phyloP scores from a whole-genome alignment of 2,888 invertebrate genomes.

The Tuta absoluta region DNA sequence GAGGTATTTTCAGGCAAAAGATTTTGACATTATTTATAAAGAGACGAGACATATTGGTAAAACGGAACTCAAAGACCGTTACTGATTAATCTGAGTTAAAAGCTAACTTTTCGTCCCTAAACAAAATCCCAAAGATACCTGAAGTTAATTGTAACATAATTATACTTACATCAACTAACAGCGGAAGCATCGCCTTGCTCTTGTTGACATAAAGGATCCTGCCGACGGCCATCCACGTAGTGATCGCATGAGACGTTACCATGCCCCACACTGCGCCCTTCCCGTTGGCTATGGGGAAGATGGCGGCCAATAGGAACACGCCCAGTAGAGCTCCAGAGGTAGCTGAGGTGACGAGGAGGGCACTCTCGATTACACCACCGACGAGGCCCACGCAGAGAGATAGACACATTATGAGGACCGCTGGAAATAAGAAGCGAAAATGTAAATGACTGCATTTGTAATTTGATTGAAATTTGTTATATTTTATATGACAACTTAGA shows the following conservation, averaged over 20 bases:
- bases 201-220: constrained; percentile 83
- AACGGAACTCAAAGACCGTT: too few species aligned
- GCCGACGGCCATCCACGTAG: constrained; percentile 89
- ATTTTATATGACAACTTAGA: too few species aligned
- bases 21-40: too few species aligned
- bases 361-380: constrained; percentile 92
- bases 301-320: constrained; percentile 90
- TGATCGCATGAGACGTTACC: constrained; percentile 86
- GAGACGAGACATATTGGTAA: too few species aligned
- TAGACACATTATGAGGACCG: constrained; percentile 86
- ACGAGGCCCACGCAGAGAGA: constrained; percentile 89
- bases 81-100: too few species aligned
- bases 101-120: too few species aligned
- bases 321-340: constrained; percentile 92
- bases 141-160: constrained; percentile 24
- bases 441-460: too few species aligned
- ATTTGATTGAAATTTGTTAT: too few species aligned
- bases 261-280: constrained; percentile 91
- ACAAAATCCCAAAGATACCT: too few species aligned
- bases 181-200: constrained; percentile 80
- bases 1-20: too few species aligned
- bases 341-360: constrained; percentile 90
- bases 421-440: constrained; percentile 43
- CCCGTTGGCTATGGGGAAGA: constrained; percentile 91
- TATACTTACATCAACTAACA: constrained; percentile 80